phyloP scores from a whole-genome alignment of 23 tunicate species.

The Ciona savignyi region DNA sequence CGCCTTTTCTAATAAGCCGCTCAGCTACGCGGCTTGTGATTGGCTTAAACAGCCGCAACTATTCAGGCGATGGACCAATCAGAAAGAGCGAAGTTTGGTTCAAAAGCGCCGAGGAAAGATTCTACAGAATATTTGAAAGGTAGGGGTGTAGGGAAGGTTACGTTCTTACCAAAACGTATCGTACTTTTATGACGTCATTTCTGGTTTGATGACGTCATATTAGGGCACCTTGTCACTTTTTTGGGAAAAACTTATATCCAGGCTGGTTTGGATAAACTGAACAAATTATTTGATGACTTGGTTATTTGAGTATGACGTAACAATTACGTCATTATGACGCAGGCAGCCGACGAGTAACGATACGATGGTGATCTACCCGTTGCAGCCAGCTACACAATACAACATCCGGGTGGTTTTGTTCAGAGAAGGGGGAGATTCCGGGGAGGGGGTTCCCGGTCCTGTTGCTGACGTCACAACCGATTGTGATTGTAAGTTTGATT shows the following conservation, averaged over 20 bases:
- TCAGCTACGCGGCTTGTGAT: conserved; percentile 17
- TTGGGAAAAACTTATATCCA: too few relatives aligned
- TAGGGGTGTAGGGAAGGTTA: too few relatives aligned
- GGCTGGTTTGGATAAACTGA: too few relatives aligned
- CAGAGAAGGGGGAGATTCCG: conserved; percentile 25
- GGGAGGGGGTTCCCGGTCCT: conserved; percentile 51
- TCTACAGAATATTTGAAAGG: conserved; percentile 7
- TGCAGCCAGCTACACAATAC: conserved; percentile 35
- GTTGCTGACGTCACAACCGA: conserved; percentile 29
- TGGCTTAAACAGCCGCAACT: conserved; percentile 47
- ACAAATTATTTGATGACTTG: too few relatives aligned
- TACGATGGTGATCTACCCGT: not conserved
- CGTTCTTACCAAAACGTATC: too few relatives aligned
- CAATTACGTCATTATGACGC: not conserved
- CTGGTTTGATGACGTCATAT: too few relatives aligned
- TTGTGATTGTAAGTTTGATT: conserved; percentile 36
- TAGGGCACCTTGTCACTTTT: too few relatives aligned
- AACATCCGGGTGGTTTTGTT: conserved; percentile 42
- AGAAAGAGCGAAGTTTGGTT: conserved; percentile 8
- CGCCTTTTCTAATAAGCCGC: conserved; percentile 25
- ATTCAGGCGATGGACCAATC: conserved; percentile 66
- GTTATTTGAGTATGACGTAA: not conserved
- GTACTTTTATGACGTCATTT: too few relatives aligned
- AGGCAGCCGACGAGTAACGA: conserved; percentile 19
- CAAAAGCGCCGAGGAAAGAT: conserved; percentile 6